Evolutionary conservation across 2,113 vertebrate genomes (phyloP).

Genomic region (Seriola quinqueradiata): DNA sequence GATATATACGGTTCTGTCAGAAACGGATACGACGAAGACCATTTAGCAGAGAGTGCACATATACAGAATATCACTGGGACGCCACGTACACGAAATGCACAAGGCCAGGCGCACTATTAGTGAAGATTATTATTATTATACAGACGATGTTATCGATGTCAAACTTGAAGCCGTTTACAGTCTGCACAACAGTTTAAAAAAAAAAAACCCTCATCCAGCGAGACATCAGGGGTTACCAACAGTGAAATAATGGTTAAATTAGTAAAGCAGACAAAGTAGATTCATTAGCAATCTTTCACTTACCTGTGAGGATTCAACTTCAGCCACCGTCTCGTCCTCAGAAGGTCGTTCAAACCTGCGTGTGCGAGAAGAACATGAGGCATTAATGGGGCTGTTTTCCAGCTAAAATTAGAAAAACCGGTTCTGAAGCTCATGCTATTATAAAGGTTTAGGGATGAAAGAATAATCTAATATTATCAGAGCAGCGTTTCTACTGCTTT

Average conservation of each 20-base stretch:
- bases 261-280: background rate
- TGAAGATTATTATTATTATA: background rate
- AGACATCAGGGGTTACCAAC: no score
- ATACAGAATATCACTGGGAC: background rate
- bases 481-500: background rate
- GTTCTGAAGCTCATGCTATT: background rate
- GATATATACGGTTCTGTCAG: background rate
- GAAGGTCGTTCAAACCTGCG: conserved; percentile 53
- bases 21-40: background rate
- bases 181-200: background rate
- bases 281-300: background rate
- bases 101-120: conserved; percentile 17
- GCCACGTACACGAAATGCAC: background rate
- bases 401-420: background rate
- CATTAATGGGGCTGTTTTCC: background rate
- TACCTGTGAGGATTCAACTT: conserved; percentile 44
- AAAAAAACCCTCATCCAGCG: background rate
- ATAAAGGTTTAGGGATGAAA: background rate
- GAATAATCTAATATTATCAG: background rate
- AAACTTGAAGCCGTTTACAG: background rate
- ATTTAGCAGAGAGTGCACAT: background rate
- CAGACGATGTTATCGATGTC: background rate
- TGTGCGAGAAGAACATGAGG: background rate
- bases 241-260: background rate
- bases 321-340: conserved; percentile 21